Conservation (phyloP, 2,797 vertebrate species). For the Anomalospiza imberbis region DNA sequence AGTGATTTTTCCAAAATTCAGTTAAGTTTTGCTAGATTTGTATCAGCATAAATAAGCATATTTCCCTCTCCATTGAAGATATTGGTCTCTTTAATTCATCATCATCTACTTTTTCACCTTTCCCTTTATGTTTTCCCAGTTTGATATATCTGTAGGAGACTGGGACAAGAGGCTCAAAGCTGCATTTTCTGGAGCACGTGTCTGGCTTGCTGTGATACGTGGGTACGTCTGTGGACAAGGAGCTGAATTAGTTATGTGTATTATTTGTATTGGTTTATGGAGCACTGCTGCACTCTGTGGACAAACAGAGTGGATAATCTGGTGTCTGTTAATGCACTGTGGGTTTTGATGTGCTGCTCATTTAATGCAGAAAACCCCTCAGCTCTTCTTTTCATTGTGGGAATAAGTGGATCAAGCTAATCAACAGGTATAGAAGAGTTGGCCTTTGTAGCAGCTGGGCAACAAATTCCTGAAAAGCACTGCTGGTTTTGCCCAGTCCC, state of each 20-base stretch:
- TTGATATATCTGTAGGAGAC: not conserved
- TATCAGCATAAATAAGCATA: not conserved
- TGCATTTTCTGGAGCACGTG: fast-evolving
- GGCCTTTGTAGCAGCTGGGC: not conserved
- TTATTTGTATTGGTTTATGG: not conserved
- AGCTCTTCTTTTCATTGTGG: not conserved
- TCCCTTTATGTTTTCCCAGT: not conserved
- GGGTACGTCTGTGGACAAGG: not conserved
- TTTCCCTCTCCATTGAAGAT: not conserved
- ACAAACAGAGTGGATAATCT: not conserved
- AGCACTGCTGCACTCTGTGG: not conserved
- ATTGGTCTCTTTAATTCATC: not conserved
- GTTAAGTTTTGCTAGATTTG: not conserved
- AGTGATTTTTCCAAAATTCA: not conserved
- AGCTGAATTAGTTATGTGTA: not conserved
- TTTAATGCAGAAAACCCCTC: not conserved
- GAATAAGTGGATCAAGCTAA: not conserved
- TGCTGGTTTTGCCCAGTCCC: not conserved
- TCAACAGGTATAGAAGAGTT: not conserved
- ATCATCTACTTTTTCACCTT: not conserved
- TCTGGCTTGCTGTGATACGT: not conserved
- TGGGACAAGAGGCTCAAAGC: not conserved
- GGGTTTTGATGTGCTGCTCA: not conserved
- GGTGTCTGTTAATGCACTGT: not conserved
- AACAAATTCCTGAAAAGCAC: not conserved